A percentile compares a stretch with the other conserved stretches of the same genome.
Conservation (phyloP, 1,140 invertebrate species). For the Sipha flava region DNA sequence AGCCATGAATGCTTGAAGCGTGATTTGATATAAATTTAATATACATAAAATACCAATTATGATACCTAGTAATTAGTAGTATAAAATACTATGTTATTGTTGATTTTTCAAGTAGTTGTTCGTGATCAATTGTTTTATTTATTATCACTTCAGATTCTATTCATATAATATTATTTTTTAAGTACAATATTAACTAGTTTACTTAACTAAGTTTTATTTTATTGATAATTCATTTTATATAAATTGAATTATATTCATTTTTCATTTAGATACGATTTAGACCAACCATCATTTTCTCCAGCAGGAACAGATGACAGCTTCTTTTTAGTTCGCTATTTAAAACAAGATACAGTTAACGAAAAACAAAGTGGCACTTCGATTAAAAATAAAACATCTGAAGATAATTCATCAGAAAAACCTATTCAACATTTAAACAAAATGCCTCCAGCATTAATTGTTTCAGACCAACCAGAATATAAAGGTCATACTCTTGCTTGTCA, state of each 20-base stretch:
- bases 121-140: not conserved
- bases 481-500: constrained; percentile 56
- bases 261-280: constrained; percentile 55
- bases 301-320: constrained; percentile 62
- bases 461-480: constrained; percentile 41
- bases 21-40: not conserved
- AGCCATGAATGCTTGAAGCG: not conserved
- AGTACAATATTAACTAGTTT: not conserved
- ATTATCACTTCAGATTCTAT: not conserved
- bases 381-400: not conserved
- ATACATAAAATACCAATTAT: not conserved
- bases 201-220: not conserved
- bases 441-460: constrained; percentile 3
- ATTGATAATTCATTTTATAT: not conserved
- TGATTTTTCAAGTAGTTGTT: not conserved
- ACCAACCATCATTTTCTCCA: constrained; percentile 57
- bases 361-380: not conserved
- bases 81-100: not conserved
- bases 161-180: not conserved
- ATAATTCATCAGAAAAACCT: not conserved
- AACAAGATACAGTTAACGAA: constrained; percentile 33
- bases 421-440: constrained; percentile 13
- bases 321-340: constrained; percentile 56
- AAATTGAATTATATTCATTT: not conserved
- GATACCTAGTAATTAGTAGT: not conserved